phyloP scores from a whole-genome alignment of 2,797 vertebrate genomes.

The Novumbra hubbsi region DNA sequence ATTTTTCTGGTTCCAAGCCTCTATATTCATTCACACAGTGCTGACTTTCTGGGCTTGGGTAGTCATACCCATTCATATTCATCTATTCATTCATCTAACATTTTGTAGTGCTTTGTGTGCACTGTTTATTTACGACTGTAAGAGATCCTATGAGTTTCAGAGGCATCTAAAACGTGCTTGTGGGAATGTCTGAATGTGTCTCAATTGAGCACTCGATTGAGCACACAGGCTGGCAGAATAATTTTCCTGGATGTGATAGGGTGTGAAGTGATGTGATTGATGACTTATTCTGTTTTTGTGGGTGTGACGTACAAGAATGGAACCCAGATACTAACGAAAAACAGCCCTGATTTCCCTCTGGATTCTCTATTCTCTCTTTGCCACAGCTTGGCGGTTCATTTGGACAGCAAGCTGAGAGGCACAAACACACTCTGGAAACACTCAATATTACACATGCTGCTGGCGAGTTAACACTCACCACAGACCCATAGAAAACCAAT shows the following conservation, averaged over 20 bases:
- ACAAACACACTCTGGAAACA: neutral
- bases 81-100: neutral
- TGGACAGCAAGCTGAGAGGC: slow-evolving; percentile 44
- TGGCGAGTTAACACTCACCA: slow-evolving; percentile 8
- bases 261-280: slow-evolving; percentile 31
- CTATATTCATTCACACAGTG: neutral
- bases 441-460: slow-evolving; percentile 26
- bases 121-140: neutral
- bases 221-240: slow-evolving; percentile 29
- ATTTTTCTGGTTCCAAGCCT: no score
- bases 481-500: slow-evolving; percentile 11
- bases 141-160: neutral
- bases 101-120: neutral
- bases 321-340: slow-evolving; percentile 53
- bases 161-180: neutral
- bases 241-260: slow-evolving; percentile 55
- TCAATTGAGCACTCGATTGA: neutral
- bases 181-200: neutral
- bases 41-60: neutral
- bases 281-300: slow-evolving; percentile 44
- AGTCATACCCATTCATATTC: slow-evolving; percentile 4
- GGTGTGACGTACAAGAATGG: slow-evolving; percentile 34
- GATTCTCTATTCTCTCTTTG: slow-evolving; percentile 32
- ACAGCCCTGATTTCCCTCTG: slow-evolving; percentile 38
- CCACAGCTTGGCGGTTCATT: slow-evolving; percentile 51